Conservation (phyloP, 2,888 invertebrate species). For the Papilio protenor region DNA sequence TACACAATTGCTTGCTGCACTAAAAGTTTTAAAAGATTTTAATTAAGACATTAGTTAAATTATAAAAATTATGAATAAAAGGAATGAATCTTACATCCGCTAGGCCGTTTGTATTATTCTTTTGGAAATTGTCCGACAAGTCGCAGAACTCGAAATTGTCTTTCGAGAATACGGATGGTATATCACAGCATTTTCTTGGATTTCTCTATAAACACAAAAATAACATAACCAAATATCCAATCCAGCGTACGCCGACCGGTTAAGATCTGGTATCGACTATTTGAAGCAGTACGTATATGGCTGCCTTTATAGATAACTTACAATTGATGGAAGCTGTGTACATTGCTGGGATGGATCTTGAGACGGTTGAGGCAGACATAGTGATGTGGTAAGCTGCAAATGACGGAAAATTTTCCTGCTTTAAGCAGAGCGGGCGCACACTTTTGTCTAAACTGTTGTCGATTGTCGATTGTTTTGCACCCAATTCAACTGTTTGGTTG, state of each 20-base stretch:
- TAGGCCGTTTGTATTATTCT: neutral
- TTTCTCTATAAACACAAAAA: neutral
- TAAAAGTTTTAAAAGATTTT: neutral
- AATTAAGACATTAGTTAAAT: neutral
- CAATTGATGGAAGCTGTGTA: neutral
- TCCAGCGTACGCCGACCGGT: neutral
- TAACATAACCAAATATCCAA: neutral
- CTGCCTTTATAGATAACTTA: neutral
- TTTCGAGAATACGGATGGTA: neutral
- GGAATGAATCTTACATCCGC: neutral
- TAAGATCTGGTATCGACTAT: too few species aligned
- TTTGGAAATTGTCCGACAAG: neutral
- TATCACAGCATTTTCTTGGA: neutral
- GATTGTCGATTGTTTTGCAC: too few species aligned
- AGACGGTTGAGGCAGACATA: neutral
- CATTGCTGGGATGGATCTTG: neutral
- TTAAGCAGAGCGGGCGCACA: neutral
- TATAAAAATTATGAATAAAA: neutral
- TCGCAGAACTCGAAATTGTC: neutral
- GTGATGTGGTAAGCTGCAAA: neutral
- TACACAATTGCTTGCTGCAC: neutral
- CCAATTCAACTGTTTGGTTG: too few species aligned
- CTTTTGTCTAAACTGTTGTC: too few species aligned
- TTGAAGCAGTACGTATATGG: neutral
- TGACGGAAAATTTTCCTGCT: neutral